Conservation (phyloP, 2,888 invertebrate species). For the Macrophya annulata region DNA sequence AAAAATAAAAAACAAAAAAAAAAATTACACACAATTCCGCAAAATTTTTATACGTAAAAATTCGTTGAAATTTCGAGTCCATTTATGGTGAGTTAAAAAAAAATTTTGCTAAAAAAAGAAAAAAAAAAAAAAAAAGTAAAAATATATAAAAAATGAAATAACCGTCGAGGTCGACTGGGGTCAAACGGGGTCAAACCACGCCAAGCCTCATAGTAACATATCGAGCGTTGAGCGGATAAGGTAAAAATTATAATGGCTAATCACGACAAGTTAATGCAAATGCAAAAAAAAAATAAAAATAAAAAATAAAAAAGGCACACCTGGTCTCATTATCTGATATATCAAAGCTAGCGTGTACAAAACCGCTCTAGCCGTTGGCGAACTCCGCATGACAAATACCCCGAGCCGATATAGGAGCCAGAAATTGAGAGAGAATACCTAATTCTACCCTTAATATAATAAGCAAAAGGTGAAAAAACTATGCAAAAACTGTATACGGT, state of each 20-base stretch:
- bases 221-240: constrained; percentile 24
- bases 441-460: background rate
- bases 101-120: background rate
- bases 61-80: background rate
- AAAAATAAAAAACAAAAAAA: too few relatives aligned
- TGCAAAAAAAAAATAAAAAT: too few relatives aligned
- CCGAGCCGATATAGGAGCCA: background rate
- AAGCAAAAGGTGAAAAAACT: too few relatives aligned
- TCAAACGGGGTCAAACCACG: constrained; percentile 1
- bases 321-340: constrained; percentile 29
- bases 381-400: background rate
- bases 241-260: constrained; percentile 42
- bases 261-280: constrained; percentile 32
- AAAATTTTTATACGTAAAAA: too few relatives aligned
- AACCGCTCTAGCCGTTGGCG: background rate
- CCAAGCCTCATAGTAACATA: constrained; percentile 9
- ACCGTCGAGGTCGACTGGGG: constrained; percentile 21
- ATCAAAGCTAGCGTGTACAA: constrained; percentile 28
- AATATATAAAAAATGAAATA: too few relatives aligned
- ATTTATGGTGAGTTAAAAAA: background rate
- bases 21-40: background rate
- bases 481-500: background rate
- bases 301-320: constrained; percentile 35
- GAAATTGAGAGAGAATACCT: background rate
- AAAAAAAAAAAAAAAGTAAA: background rate